Base-by-base conservation (phyloP, 2,888 invertebrate species). In the Orthosia cruda region DNA sequence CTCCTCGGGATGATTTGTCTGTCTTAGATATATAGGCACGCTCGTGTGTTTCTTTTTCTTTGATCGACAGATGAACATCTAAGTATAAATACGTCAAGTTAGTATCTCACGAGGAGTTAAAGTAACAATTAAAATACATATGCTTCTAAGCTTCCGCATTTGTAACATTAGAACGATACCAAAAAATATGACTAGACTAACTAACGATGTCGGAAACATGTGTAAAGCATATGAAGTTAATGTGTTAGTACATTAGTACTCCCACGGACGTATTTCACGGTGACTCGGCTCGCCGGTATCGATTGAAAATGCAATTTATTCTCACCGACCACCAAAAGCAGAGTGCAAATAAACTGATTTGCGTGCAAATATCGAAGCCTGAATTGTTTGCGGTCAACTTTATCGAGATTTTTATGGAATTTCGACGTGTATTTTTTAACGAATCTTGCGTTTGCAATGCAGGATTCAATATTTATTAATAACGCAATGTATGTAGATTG, bases 231-330 rank as follows among this genome's bases (percentile, higher is more conserved):
- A 40, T 66, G 54, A 81, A 61, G 58, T 68, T 52, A 68, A 67
- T 75, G 47, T 67, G 32, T 76, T 67, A 50, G 32, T 50, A 45
- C 7, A n/a, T 61, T 57, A 77, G 13, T 59, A 52, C 54, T 84
- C 55, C 75, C 75, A 84, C 67, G 63, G 23, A 54, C n/a, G 49
- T 18, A 68, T 79, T 69, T 64, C 62, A 71, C 57, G 54, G 71
- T 16, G 20, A 58, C 32, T 66, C 16, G 55, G 45, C 49, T 57
- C 61, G 23, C 45, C 61, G 66, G 55, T 67, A 82, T 77, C 61
- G 83, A 86, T 78, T 76, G 68, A 72, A 78, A 80, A 76, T 71
- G 52, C 77, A 85, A 83, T 86, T 76, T 80, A 83, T 76, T 76
- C 54, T 23, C 69, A 62, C n/a, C 59, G 47, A 72, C 59, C 59